phyloP scores from a whole-genome alignment of 2,797 vertebrate species.

The Eutrigla gurnardus region DNA sequence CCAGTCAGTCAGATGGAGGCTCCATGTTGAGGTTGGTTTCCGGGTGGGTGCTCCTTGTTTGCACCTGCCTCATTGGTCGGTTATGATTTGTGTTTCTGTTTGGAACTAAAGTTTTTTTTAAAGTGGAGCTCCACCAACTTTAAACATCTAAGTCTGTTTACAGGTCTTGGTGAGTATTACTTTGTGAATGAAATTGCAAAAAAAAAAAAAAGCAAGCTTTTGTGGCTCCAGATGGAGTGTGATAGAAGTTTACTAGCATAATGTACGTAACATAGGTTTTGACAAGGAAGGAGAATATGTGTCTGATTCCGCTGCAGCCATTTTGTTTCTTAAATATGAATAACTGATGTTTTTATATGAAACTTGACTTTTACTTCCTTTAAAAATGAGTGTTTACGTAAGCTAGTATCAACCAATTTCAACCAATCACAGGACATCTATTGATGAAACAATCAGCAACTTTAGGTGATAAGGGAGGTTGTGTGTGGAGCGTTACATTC shows the following conservation, averaged over 20 bases:
- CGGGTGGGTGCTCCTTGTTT: background rate
- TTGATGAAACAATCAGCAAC: too few relatives aligned
- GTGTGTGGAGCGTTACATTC: too few relatives aligned
- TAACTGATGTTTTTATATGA: too few relatives aligned
- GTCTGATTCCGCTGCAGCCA: background rate
- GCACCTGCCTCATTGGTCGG: background rate
- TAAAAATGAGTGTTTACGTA: too few relatives aligned
- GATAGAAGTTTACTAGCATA: background rate
- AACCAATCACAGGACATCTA: too few relatives aligned
- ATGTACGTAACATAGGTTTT: background rate
- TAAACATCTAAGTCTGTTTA: background rate
- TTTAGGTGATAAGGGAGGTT: too few relatives aligned
- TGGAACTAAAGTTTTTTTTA: background rate
- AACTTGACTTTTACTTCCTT: too few relatives aligned
- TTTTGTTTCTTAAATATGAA: background rate
- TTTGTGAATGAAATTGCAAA: background rate
- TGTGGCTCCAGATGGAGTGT: background rate
- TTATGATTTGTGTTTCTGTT: background rate
- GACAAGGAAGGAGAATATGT: background rate
- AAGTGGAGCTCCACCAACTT: background rate
- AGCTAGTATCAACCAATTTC: too few relatives aligned
- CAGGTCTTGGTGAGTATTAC: background rate
- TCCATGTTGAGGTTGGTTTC: slow-evolving; percentile 15
- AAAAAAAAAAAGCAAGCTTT: background rate
- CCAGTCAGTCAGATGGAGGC: background rate